phyloP scores from a whole-genome alignment of 1,140 invertebrate genomes.

The Bilobella aurantiaca region DNA sequence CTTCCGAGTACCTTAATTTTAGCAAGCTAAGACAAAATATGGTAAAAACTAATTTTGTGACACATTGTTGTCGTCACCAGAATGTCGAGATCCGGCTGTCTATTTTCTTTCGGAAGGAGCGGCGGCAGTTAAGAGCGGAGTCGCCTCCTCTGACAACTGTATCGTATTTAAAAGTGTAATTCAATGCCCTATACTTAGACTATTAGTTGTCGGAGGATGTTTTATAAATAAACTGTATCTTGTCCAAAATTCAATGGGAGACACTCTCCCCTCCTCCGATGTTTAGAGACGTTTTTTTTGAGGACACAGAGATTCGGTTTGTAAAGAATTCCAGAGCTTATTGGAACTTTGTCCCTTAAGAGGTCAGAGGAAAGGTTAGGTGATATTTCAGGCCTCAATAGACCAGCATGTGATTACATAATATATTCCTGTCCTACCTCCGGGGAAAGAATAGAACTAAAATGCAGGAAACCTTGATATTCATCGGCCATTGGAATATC shows the following conservation, averaged over 20 bases:
- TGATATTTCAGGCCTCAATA: background rate
- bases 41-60: too few relatives aligned
- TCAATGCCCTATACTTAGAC: background rate
- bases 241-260: background rate
- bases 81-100: too few relatives aligned
- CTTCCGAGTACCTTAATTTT: too few relatives aligned
- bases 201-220: background rate
- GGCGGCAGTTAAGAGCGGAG: background rate
- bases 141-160: background rate
- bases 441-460: too few relatives aligned
- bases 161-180: background rate
- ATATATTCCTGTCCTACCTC: background rate
- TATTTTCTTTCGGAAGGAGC: background rate
- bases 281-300: too few relatives aligned
- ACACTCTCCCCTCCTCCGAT: background rate
- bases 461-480: too few relatives aligned
- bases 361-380: constrained; percentile 4
- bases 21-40: too few relatives aligned
- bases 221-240: constrained; percentile 10
- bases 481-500: too few relatives aligned
- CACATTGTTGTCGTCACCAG: too few relatives aligned
- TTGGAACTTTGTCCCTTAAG: background rate
- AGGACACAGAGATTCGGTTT: too few relatives aligned
- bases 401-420: constrained; percentile 2
- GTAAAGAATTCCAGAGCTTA: background rate